phyloP scores from a whole-genome alignment of 2,797 vertebrate genomes.

The Anguilla obscura region DNA sequence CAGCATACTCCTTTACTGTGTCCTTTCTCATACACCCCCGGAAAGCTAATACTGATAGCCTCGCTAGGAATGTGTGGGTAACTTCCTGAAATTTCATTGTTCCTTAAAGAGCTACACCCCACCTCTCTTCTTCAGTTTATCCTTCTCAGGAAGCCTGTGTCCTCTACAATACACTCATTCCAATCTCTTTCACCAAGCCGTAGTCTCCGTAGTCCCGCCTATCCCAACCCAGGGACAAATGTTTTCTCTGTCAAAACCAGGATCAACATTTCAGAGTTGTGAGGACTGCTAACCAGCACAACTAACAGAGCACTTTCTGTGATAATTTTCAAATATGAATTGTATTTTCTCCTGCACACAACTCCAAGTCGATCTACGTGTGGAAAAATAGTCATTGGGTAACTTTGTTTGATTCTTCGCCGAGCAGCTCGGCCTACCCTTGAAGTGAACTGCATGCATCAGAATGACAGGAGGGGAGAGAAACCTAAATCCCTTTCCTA shows the following conservation, averaged over 20 bases:
- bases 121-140: no score
- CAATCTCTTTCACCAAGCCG: no score
- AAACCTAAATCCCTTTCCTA: constrained; percentile 14
- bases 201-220: no score
- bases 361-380: neutral
- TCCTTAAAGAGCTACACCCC: no score
- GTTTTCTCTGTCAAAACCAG: no score
- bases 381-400: neutral
- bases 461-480: neutral
- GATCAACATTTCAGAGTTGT: no score
- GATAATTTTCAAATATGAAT: neutral
- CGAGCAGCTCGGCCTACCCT: neutral
- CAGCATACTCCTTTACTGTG: neutral
- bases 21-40: neutral
- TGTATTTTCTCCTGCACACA: neutral
- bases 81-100: no score
- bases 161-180: no score
- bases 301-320: neutral
- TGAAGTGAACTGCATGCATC: neutral
- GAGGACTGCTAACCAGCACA: no score
- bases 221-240: no score
- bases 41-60: neutral
- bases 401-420: neutral
- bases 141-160: no score
- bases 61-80: neutral